Conservation (phyloP, 2,113 vertebrate species). For the Burhinus oedicnemus region DNA sequence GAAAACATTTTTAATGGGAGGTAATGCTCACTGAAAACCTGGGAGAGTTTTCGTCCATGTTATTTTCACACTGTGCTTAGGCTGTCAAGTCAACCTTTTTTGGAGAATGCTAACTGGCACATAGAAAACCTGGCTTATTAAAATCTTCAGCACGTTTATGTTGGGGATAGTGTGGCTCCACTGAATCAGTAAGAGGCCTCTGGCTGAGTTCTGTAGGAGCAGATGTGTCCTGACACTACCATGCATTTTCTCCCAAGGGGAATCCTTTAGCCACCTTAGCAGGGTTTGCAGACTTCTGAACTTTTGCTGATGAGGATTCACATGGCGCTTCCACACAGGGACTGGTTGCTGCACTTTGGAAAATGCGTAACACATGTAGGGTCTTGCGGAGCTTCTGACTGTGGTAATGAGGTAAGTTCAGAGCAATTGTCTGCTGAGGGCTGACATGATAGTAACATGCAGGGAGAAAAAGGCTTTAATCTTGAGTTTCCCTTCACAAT, state of each 20-base stretch:
- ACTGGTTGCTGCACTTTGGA: not conserved
- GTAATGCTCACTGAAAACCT: not conserved
- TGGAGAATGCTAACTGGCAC: not conserved
- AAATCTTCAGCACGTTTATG: not conserved
- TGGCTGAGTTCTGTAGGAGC: not conserved
- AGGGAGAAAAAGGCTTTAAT: not conserved
- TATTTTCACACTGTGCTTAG: not conserved
- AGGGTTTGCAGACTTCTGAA: not conserved
- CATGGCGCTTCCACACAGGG: accelerated
- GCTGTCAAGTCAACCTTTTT: not conserved
- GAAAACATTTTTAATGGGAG: not conserved
- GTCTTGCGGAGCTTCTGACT: not conserved
- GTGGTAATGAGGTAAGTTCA: not conserved
- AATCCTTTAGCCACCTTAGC: not conserved
- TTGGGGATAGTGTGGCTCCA: not conserved
- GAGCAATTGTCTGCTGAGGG: not conserved
- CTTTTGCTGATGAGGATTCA: not conserved
- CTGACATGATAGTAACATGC: not conserved
- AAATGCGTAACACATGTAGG: not conserved
- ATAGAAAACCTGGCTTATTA: not conserved
- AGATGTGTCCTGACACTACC: not conserved
- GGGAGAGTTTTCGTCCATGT: not conserved
- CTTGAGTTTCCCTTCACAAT: not conserved
- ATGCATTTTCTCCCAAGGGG: not conserved
- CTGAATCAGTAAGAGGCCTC: not conserved